Evolutionary conservation across 1,140 invertebrate species (phyloP), one percentile per base, ranked within the genome.

Genomic region (Caenorhabditis latens): DNA sequence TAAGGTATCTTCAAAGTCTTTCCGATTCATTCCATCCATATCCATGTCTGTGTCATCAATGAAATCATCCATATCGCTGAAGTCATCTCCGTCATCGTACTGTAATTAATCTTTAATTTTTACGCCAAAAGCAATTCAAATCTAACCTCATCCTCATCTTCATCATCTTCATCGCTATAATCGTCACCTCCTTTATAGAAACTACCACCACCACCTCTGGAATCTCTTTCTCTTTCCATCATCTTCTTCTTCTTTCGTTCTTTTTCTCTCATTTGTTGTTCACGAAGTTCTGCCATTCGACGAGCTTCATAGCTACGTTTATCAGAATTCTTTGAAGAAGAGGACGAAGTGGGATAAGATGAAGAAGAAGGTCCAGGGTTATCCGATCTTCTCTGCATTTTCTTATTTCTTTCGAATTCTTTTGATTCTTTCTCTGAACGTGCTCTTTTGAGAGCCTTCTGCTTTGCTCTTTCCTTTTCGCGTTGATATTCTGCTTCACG

Each of bases 61-160:
- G 88, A 91, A 91, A 83, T 91, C 90, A 53, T 90, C 91, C 91
- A 91, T 87, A 24, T 91, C 90, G 53, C 90, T 90, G 48, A 90
- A 89, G 86, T 90, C 90, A 48, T 90, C 90, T 11, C 90, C 90
- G 43, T 90, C 85, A 6, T 90, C 71, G 19, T 79, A 79, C 71
- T 79, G 71, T 53, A 79, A n/a, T n/a, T n/a, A 63, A 63, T 63
- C 8, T 32, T 21, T 63, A 3, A 21, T 32, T 32, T 32, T 9
- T 32, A 21, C 9, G 32, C 24, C 53, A 24, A 63, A 24, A 48
- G 24, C 0, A 21, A 19, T 48, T 11, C 24, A 21, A 0, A 43
- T 42, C 14, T 40, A 21, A 79, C 55, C 21, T 83, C 84, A 19
- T 88, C 88, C 16, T 88, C 85, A 57, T 89, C 89, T 7, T 84